These are phyloP conservation scores for Tipula lateralis DNA, from an alignment of 2,888 invertebrate genomes.

Conservation along the genomic window DNA sequence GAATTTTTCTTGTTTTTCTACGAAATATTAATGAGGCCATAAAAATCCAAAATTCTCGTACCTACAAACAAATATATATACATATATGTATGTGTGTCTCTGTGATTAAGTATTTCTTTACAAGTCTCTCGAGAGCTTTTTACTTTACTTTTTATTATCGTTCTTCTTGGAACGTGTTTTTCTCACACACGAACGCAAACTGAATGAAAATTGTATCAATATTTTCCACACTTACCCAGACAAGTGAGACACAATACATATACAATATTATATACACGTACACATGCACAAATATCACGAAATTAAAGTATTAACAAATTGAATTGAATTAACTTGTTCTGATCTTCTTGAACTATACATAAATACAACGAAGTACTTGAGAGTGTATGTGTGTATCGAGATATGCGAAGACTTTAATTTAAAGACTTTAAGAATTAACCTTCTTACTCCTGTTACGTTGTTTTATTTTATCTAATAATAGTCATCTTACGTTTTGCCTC, in stretches of 20 bases:
- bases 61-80: background rate
- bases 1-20: background rate
- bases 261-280: background rate
- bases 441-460: background rate
- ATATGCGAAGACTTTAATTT: background rate
- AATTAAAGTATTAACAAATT: background rate
- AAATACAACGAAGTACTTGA: background rate
- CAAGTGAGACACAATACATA: background rate
- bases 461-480: background rate
- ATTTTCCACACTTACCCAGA: background rate
- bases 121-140: slow-evolving; percentile 1
- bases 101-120: background rate
- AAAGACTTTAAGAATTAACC: slow-evolving; percentile 5
- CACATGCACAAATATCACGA: background rate
- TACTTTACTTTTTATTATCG: background rate
- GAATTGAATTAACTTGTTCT: slow-evolving; percentile 12
- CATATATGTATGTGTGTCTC: background rate
- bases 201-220: slow-evolving; percentile 14
- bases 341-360: background rate
- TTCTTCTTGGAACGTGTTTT: background rate
- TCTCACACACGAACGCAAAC: background rate
- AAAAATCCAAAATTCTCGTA: background rate
- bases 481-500: background rate
- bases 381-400: background rate
- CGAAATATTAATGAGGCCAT: background rate